A percentile compares a stretch with the other conserved stretches of the same genome.
phyloP scores from a whole-genome alignment of 2,888 invertebrate genomes.

The Syrista parreyssii region DNA sequence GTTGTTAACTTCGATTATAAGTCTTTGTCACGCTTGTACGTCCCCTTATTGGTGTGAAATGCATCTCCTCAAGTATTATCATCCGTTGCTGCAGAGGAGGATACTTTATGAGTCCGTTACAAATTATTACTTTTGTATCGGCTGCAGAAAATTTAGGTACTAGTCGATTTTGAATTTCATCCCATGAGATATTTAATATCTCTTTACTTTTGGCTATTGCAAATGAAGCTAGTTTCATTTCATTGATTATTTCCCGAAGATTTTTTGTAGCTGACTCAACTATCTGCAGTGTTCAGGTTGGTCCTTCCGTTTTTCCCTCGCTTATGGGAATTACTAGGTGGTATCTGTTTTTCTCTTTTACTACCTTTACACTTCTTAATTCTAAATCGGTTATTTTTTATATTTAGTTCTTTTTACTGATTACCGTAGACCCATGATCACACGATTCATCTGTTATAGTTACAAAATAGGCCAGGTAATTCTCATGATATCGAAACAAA shows the following conservation, averaged over 20 bases:
- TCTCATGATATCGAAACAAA: constrained; percentile 13
- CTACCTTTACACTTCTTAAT: neutral
- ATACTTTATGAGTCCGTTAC: constrained; percentile 5
- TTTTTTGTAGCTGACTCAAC: neutral
- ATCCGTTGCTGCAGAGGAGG: neutral
- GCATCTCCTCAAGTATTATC: constrained; percentile 6
- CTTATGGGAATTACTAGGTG: constrained; percentile 14
- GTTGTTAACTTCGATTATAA: constrained; percentile 7
- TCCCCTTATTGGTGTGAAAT: constrained; percentile 7
- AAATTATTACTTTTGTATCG: constrained; percentile 9
- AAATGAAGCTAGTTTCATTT: neutral
- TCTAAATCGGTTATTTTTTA: constrained; percentile 3
- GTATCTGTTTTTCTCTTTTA: constrained; percentile 6
- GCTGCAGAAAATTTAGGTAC: neutral
- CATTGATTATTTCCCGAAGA: neutral
- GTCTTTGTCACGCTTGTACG: constrained; percentile 14
- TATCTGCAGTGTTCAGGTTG: neutral
- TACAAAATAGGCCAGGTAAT: constrained; percentile 14
- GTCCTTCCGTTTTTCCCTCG: neutral
- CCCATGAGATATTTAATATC: neutral
- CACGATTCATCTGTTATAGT: constrained; percentile 5
- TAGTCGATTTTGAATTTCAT: neutral
- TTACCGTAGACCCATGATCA: constrained; percentile 12
- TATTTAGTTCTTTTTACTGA: neutral
- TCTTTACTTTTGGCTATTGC: constrained; percentile 11